phyloP scores from a whole-genome alignment of 1,140 invertebrate species.

The Notospermus geniculatus region DNA sequence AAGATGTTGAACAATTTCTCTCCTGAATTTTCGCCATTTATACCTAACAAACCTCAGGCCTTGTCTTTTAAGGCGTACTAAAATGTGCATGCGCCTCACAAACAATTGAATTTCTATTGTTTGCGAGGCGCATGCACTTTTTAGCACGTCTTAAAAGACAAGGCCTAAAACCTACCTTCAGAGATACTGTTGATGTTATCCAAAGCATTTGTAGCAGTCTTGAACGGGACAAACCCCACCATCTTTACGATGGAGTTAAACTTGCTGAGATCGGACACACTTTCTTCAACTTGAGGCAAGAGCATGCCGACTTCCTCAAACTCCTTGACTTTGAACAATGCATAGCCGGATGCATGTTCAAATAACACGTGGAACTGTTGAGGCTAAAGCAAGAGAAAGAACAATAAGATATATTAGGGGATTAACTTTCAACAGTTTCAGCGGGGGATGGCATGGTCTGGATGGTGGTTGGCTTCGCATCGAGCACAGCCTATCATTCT shows the following conservation, averaged over 20 bases:
- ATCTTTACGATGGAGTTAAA: constrained; percentile 90
- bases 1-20: too few species aligned
- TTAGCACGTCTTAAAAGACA: too few species aligned
- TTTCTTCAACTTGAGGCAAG: constrained; percentile 84
- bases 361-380: constrained; percentile 74
- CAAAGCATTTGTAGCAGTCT: constrained; percentile 86
- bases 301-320: constrained; percentile 94
- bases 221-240: constrained; percentile 89
- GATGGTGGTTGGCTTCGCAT: neutral
- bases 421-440: neutral
- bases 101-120: too few species aligned
- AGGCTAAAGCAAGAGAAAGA: constrained; percentile 28
- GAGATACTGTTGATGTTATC: constrained; percentile 96
- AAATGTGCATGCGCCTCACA: too few species aligned
- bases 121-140: too few species aligned
- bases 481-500: neutral
- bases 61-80: too few species aligned
- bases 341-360: constrained; percentile 96
- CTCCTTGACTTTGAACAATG: constrained; percentile 85
- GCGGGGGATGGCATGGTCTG: neutral
- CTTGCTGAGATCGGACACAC: constrained; percentile 78
- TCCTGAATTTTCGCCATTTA: neutral
- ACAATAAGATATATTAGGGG: neutral
- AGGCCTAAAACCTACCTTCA: constrained; percentile 68
- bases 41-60: too few species aligned